Conservation (phyloP, 1,140 invertebrate species). For the Solen grandis region DNA sequence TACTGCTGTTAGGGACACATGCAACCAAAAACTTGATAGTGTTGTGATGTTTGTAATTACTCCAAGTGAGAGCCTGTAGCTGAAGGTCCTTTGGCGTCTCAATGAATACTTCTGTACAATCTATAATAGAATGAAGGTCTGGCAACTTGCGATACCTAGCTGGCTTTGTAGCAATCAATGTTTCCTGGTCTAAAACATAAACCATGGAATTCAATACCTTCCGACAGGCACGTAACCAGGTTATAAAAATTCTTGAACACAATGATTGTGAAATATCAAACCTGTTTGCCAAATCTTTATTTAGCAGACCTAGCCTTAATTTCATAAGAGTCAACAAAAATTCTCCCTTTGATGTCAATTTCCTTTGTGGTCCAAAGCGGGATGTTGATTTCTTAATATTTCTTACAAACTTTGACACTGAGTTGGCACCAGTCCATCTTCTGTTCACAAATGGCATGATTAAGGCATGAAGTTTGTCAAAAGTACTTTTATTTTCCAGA, state of each 20-base stretch:
- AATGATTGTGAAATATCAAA: background rate
- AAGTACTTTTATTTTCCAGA: no score
- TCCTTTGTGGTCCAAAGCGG: background rate
- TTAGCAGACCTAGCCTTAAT: constrained; percentile 11
- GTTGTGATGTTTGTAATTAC: constrained; percentile 31
- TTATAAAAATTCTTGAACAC: constrained; percentile 7
- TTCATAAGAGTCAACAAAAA: background rate
- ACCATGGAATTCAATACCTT: background rate
- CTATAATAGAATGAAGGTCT: background rate
- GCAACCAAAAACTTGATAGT: constrained; percentile 8
- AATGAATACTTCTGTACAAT: background rate
- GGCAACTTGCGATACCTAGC: background rate
- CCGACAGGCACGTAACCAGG: background rate
- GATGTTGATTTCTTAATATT: no score
- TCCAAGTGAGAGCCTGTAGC: background rate
- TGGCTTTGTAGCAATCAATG: constrained; percentile 4
- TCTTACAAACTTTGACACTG: background rate
- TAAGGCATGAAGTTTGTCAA: background rate
- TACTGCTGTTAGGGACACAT: constrained; percentile 1
- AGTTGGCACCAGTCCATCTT: background rate
- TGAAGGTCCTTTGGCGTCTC: background rate
- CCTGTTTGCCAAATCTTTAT: no score
- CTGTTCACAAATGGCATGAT: background rate
- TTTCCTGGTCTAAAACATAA: background rate
- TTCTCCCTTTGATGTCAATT: background rate